phyloP scores from a whole-genome alignment of 1,140 invertebrate genomes.

The Homalodisca vitripennis region DNA sequence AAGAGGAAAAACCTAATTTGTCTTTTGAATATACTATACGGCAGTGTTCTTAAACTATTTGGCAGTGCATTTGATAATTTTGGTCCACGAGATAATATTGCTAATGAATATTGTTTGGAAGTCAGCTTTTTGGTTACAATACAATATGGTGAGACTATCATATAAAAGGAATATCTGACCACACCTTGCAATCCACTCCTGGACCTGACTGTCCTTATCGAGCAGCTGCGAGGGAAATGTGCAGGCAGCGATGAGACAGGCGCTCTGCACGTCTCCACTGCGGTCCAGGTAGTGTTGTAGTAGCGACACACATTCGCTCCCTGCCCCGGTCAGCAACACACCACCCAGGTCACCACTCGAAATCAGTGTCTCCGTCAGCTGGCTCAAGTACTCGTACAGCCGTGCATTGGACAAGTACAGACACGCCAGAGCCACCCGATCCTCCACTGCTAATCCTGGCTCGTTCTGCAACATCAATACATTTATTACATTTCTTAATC shows the following conservation, averaged over 20 bases:
- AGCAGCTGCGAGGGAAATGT: constrained; percentile 66
- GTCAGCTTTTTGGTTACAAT: too few relatives aligned
- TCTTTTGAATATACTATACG: too few relatives aligned
- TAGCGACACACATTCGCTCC: constrained; percentile 70
- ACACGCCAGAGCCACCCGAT: constrained; percentile 92
- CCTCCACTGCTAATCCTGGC: constrained; percentile 74
- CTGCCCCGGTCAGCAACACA: constrained; percentile 79
- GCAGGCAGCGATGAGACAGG: constrained; percentile 74
- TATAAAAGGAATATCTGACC: too few relatives aligned
- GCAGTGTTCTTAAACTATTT: too few relatives aligned
- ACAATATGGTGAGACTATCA: too few relatives aligned
- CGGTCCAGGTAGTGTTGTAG: constrained; percentile 86
- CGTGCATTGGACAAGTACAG: constrained; percentile 81
- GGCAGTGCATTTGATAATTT: too few relatives aligned
- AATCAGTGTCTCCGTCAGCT: constrained; percentile 66
- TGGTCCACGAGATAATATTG: too few relatives aligned
- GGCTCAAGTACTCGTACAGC: constrained; percentile 75
- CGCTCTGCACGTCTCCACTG: constrained; percentile 92
- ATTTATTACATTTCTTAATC: too few relatives aligned
- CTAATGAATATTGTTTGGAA: too few relatives aligned
- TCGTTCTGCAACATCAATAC: constrained; percentile 78
- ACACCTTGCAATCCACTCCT: constrained; percentile 73
- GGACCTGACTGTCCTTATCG: constrained; percentile 57
- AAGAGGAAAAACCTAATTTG: too few relatives aligned
- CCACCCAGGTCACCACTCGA: constrained; percentile 81